phyloP scores from a whole-genome alignment of 1,140 invertebrate genomes.

The Bombus pyrosoma region DNA sequence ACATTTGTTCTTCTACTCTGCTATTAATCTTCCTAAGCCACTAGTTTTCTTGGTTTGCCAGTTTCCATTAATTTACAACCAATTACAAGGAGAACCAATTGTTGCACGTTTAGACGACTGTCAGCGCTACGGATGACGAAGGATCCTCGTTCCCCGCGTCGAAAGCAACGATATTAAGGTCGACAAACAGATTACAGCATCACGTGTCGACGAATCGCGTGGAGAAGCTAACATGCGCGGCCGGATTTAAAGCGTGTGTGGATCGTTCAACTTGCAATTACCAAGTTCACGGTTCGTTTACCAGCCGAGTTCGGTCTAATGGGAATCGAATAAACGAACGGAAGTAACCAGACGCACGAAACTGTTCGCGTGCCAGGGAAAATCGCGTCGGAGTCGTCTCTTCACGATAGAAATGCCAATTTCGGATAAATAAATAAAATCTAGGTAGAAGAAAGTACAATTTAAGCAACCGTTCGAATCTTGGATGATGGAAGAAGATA shows the following conservation, averaged over 20 bases:
- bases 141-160: neutral
- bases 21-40: neutral
- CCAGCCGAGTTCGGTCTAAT: conserved; percentile 45
- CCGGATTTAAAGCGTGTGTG: conserved; percentile 34
- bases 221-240: conserved; percentile 17
- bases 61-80: neutral
- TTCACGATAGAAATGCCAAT: neutral
- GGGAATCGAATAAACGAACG: conserved; percentile 53
- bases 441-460: neutral
- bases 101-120: neutral
- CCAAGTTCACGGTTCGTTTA: conserved; percentile 69
- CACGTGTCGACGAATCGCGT: conserved; percentile 53
- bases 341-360: conserved; percentile 22
- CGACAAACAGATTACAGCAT: conserved; percentile 51
- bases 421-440: neutral
- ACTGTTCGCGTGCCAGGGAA: conserved; percentile 13
- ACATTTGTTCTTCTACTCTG: neutral
- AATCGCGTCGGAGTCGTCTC: neutral
- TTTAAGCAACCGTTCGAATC: no score
- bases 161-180: conserved; percentile 50
- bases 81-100: neutral
- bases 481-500: neutral
- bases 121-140: neutral
- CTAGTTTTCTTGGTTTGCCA: neutral
- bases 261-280: conserved; percentile 64